Conservation (phyloP, 1,140 invertebrate species). For the Drosophila orena region DNA sequence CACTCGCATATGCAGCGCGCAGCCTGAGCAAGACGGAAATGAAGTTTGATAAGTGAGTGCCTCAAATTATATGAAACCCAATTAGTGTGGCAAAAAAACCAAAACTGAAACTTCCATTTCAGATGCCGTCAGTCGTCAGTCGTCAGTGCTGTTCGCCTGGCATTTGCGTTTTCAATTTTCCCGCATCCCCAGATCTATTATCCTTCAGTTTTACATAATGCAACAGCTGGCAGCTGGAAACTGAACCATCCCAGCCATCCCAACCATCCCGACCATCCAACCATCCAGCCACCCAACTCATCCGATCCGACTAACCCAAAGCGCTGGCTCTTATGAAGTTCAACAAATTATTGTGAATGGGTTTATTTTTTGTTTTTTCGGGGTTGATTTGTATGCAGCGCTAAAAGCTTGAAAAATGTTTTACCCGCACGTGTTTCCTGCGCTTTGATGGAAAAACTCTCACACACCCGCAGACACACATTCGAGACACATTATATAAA, state of each 20-base stretch:
- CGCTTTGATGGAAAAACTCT: conserved; percentile 73
- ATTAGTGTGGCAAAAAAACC: conserved; percentile 13
- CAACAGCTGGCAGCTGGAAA: conserved; percentile 61
- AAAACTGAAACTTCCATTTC: neutral
- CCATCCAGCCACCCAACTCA: neutral
- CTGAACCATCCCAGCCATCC: conserved; percentile 12
- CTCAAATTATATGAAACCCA: conserved; percentile 48
- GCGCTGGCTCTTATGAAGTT: conserved; percentile 68
- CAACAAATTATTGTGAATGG: conserved; percentile 83
- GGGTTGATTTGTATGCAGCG: conserved; percentile 83
- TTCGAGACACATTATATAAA: conserved; percentile 79
- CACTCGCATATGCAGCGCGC: conserved; percentile 34
- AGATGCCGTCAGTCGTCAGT: neutral
- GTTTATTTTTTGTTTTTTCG: conserved; percentile 45
- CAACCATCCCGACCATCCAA: conserved; percentile 15
- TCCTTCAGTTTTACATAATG: conserved; percentile 60
- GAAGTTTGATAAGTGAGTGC: conserved; percentile 50
- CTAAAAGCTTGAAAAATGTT: conserved; percentile 84
- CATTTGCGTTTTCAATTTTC: conserved; percentile 37
- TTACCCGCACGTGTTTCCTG: conserved; percentile 82
- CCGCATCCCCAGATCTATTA: conserved; percentile 41
- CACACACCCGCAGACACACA: conserved; percentile 37
- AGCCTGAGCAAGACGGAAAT: conserved; percentile 26
- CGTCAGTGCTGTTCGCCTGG: conserved; percentile 31
- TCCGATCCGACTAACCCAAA: conserved; percentile 17